A percentile compares a stretch with the other conserved stretches of the same genome.
phyloP scores from a whole-genome alignment of 1,140 invertebrate species.

The Pollicipes pollicipes region DNA sequence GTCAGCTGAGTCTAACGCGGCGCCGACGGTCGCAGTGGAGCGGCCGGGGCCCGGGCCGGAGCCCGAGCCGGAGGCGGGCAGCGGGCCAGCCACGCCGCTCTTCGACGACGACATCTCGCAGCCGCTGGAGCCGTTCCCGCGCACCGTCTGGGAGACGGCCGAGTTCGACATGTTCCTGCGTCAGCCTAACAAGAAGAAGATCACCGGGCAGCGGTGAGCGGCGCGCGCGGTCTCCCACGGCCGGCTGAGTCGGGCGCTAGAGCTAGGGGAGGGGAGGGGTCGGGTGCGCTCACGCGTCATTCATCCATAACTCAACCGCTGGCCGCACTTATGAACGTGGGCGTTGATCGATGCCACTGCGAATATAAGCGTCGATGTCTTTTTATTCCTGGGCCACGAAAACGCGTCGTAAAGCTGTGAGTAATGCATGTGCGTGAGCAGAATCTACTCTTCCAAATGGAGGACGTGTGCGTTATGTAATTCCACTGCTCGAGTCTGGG shows the following conservation, averaged over 20 bases:
- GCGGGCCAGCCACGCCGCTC: constrained; percentile 61
- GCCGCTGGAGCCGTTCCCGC: constrained; percentile 79
- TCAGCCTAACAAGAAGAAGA: constrained; percentile 95
- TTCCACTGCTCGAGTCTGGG: too few relatives aligned
- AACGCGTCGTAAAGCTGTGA: too few relatives aligned
- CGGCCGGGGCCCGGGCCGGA: too few relatives aligned
- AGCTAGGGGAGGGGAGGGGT: neutral
- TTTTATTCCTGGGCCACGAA: too few relatives aligned
- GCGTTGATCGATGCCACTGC: too few relatives aligned
- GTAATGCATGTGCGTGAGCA: too few relatives aligned
- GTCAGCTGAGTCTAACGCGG: too few relatives aligned
- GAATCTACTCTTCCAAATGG: too few relatives aligned
- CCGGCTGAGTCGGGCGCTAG: neutral
- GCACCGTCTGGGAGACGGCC: constrained; percentile 54
- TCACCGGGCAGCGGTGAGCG: constrained; percentile 63
- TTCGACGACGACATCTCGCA: constrained; percentile 88
- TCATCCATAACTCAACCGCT: too few relatives aligned
- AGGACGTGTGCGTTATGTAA: too few relatives aligned
- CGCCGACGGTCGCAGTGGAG: neutral
- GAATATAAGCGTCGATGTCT: too few relatives aligned
- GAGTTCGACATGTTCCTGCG: constrained; percentile 94
- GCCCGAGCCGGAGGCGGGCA: neutral
- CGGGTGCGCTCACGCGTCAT: neutral
- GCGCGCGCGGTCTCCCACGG: neutral
- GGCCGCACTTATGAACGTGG: too few relatives aligned